Base-by-base conservation (phyloP, 2,797 vertebrate species). In the Crenuchus spilurus region DNA sequence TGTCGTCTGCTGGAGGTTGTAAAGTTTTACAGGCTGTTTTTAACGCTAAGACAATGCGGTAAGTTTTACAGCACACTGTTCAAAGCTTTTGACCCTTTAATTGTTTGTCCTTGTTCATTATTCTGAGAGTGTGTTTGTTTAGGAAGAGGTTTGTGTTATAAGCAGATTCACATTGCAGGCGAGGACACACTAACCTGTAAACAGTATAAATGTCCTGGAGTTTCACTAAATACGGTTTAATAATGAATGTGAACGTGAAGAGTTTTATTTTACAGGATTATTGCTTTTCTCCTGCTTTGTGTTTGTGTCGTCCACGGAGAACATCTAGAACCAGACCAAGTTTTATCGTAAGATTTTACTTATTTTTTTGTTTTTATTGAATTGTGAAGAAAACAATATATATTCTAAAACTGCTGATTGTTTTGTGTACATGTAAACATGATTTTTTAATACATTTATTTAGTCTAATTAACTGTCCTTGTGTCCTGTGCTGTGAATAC, bases 251-350 rank as follows among this genome's bases (percentile, higher is more conserved):
- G 28, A 24, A 62, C 41, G 8, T 62, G 18, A 39, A 61, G n/a
- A n/a, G 24, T 30, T 16, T 64, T 39, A 3, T 33, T 24, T 72
- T 4, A 13, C 84, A 93, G 92, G 76, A 6, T 87, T 71, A 58
- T 75, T 57, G 67, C 84, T 62, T 35, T 88, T 52, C 13, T 72
- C 5, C 54, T 89, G 64, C 24, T 90, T 2, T 83, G 81, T 78
- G 81, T 79, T 74, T 79, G 88, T 2, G 54, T 86, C 62, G 89
- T 85, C 44, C 76, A 68, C 76, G 81, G 89, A 72, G 88, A 83
- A 39, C 90, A 82, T 72, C 85, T 93, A n/a, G 93, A 94, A 79
- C 78, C 81, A 51, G 87, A 94, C 76, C 93, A 94, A 83, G 83
- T 90, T 81, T 85, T 90, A 75, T 71, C 89, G 92, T 94, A 80